Conservation (phyloP, 2,888 invertebrate genomes). For the Caenorhabditis virilis region DNA sequence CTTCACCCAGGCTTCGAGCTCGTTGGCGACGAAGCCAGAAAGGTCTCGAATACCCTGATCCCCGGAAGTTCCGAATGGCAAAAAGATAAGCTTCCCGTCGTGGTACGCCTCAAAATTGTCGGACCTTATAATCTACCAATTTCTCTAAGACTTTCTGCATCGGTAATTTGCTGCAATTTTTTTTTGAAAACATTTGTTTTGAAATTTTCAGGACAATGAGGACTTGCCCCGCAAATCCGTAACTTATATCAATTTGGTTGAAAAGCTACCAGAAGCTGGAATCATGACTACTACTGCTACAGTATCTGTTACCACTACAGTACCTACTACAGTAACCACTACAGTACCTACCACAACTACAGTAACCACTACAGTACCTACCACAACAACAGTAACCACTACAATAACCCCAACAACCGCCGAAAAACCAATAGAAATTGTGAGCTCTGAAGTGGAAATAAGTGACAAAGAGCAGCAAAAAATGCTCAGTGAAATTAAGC, state of each 20-base stretch:
- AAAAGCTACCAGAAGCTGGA: no score
- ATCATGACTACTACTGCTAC: no score
- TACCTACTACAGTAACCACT: conserved; percentile 2
- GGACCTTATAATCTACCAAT: conserved; percentile 25
- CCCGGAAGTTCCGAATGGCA: conserved; percentile 10
- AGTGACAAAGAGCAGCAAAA: not conserved
- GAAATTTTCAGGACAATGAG: conserved; percentile 47
- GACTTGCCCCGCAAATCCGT: conserved; percentile 21
- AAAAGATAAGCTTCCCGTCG: no score
- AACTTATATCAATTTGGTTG: no score
- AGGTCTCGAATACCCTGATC: not conserved
- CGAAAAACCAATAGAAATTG: not conserved
- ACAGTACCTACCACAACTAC: conserved; percentile 1
- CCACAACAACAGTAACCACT: conserved; percentile 11
- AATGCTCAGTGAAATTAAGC: conserved; percentile 7
- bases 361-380: conserved; percentile 1
- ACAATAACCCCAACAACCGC: not conserved
- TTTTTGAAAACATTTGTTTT: not conserved
- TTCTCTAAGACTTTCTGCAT: conserved; percentile 28
- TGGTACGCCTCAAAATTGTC: conserved; percentile 16
- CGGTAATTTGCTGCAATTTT: conserved; percentile 15
- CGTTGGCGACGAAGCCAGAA: no score
- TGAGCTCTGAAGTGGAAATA: no score
- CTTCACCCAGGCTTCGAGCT: not conserved
- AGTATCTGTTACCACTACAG: conserved; percentile 1